phyloP scores from a whole-genome alignment of 2,113 vertebrate species.

The Leptobrachium leishanense region DNA sequence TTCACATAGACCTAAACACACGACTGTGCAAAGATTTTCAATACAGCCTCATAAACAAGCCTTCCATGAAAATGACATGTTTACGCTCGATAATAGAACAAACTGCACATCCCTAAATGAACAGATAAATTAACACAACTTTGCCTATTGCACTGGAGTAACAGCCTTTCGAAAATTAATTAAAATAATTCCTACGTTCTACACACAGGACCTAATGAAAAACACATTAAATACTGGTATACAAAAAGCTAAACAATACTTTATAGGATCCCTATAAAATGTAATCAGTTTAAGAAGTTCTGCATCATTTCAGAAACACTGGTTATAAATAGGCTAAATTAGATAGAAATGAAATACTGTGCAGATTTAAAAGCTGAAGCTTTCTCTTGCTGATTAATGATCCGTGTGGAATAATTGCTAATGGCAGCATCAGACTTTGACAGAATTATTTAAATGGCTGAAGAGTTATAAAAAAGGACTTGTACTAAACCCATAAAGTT shows the following conservation, averaged over 20 bases:
- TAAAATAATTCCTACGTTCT: not conserved
- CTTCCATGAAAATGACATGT: not conserved
- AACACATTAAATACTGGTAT: constrained; percentile 1
- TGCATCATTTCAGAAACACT: constrained; percentile 37
- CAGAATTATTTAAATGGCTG: constrained; percentile 36
- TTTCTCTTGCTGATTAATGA: constrained; percentile 39
- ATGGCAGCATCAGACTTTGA: constrained; percentile 30
- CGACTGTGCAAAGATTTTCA: too few relatives aligned
- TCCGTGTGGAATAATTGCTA: constrained; percentile 43
- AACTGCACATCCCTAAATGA: not conserved
- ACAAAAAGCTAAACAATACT: constrained; percentile 23
- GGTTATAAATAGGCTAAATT: constrained; percentile 31
- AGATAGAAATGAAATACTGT: constrained; percentile 30
- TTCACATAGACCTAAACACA: too few relatives aligned
- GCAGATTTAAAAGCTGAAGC: constrained; percentile 24
- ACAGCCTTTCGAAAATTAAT: constrained; percentile 7
- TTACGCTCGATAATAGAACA: not conserved
- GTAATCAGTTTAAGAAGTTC: constrained; percentile 31
- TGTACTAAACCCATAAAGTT: constrained; percentile 29
- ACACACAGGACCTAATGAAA: not conserved
- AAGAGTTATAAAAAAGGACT: constrained; percentile 24
- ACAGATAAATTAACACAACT: not conserved
- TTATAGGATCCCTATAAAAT: constrained; percentile 24
- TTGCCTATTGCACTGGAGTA: not conserved
- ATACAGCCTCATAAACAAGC: too few relatives aligned